Evolutionary conservation across 2,113 vertebrate species (phyloP), one percentile per base, ranked within the genome.

Genomic region (Gobio gobio): DNA sequence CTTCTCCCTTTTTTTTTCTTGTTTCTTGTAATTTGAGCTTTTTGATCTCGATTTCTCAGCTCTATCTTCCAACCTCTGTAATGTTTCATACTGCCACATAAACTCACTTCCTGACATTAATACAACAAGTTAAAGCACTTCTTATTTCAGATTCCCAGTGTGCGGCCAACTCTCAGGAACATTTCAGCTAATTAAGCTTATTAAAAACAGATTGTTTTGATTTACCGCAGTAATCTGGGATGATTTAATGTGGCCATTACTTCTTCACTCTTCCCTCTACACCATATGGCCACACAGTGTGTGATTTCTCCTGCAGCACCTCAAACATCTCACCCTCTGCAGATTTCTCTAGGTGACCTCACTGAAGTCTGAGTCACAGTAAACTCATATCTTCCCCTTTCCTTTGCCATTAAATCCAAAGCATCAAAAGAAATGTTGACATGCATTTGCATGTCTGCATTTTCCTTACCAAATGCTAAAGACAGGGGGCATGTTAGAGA

Each of bases 251-350:
- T 61, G 43, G 77, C 68, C 40, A 51, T 66, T 86, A 26, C 61
- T 66, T 86, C 72, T 76, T 59, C 45, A 12, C 33, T 54, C 70
- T 54, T 82, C 49, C 16, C 45, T 54, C 74, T 83, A 70, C 43
- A 68, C 63, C 74, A 78, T 78, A 86, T 83, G 85, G 80, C 74
- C 72, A 78, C 87, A 78, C 79, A 82, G 83, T 70, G 77, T 45
- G 74, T 24, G 13, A 58, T 33, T 83, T 83, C 45, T 82, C 70
- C 45, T 82, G 45, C 43, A 61, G 63, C 26, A 78, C 40, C 51
- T 58, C 29, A 73, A 43, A 83, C 49, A 72, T 78, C 82, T 78
- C 45, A 33, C 26, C 49, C 58, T 36, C 43, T 4, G 47, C 43
- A 75, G 40, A 45, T 36, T 45, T 73, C 59, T 68, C 36, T 72